Base-by-base conservation (phyloP, 2,888 invertebrate species). In the Steinernema carpocapsae region DNA sequence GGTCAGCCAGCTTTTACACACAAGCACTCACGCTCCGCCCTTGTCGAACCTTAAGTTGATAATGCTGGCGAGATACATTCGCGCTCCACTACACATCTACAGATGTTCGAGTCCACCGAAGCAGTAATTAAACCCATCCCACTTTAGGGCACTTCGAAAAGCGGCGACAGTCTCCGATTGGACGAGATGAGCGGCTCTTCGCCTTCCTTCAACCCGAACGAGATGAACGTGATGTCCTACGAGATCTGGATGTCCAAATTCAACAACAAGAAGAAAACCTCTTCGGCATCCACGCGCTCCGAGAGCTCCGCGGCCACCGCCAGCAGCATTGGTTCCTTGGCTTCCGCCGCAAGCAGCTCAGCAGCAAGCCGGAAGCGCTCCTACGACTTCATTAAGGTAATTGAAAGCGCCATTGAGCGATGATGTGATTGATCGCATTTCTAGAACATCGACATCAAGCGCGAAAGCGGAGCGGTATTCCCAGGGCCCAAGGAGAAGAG, bases 321-420 rank as follows among this genome's bases (percentile, higher is more conserved):
- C 3, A 37, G 4, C 37, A 37, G 37, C 37, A 37, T 6, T 10
- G 10, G 37, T 37, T 37, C 37, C 37, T 37, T 10, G 37, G 10
- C 37, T 10, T 37, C 37, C n/a, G 29, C 64, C 32, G 37, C 64
- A 17, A 64, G 29, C 64, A 64, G 64, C 19, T 29, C 64, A 12
- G 26, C 64, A 4, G 37, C 17, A 12, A 64, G 12, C 17, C 29
- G 64, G 32, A 64, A 64, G 64, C 22, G 64, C 6, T 64, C 64
- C 7, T 64, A 64, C n/a, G 64, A 64, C 10, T 64, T 32, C 64
- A 64, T 64, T 19, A 64, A 64, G 64, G 64, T 64, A n/a, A 37
- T 37, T 37, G 3, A 10, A 37, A 64, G 22, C 14, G 32, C 17
- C 37, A 17, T 32, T 32, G 3, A 48, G 37, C 3, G 37, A 12